These are phyloP conservation scores for Nasua narica DNA, from an alignment of 2,797 vertebrate species.

Conservation along the genomic window DNA sequence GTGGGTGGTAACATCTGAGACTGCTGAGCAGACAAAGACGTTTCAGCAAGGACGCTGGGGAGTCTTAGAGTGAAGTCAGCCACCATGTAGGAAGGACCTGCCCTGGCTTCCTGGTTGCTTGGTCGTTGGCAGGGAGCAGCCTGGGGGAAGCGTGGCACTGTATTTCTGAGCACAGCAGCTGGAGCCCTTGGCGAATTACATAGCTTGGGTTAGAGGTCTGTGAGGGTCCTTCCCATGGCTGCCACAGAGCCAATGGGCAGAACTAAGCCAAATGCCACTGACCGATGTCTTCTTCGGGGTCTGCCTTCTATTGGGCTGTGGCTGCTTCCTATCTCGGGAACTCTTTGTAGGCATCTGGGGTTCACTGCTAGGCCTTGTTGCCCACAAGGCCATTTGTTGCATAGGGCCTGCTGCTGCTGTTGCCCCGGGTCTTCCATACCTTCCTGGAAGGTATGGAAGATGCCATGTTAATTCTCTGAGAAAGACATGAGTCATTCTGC, in stretches of 20 bases:
- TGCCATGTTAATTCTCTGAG: not conserved
- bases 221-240: not conserved
- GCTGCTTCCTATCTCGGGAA: not conserved
- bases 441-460: not conserved
- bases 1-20: not conserved
- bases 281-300: not conserved
- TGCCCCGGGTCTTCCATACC: not conserved
- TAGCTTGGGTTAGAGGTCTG: not conserved
- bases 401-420: fast-evolving
- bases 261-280: not conserved
- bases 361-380: not conserved
- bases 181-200: not conserved
- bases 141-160: not conserved
- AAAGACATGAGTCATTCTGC: not conserved
- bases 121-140: not conserved
- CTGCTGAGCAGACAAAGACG: not conserved
- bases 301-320: not conserved
- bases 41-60: not conserved
- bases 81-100: not conserved
- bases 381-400: not conserved
- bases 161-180: not conserved
- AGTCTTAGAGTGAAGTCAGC: not conserved
- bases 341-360: not conserved
- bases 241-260: not conserved
- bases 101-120: fast-evolving